Evolutionary conservation across 2,113 vertebrate genomes (phyloP).

Genomic region (Peromyscus californicus): DNA sequence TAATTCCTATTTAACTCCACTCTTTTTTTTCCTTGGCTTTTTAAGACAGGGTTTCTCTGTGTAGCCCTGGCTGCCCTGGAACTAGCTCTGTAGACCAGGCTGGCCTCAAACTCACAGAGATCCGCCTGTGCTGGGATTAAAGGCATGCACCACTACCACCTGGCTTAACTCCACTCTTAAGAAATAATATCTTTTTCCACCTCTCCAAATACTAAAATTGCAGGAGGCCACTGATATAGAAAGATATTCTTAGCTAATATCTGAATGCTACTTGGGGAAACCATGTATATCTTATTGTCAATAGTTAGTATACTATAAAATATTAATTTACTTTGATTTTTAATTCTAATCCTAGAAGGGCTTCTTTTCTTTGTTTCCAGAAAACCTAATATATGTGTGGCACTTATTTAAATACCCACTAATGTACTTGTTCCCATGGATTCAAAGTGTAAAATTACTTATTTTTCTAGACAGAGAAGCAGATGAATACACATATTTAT

Average conservation of each 20-base stretch:
- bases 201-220: constrained; percentile 62
- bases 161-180: neutral
- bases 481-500: constrained; percentile 53
- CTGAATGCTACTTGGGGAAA: constrained; percentile 50
- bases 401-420: constrained; percentile 57
- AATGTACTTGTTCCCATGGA: constrained; percentile 54
- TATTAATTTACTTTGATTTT: constrained; percentile 65
- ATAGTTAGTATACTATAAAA: constrained; percentile 14
- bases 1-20: constrained; percentile 30
- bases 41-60: too few relatives aligned
- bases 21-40: neutral
- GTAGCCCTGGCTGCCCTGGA: too few relatives aligned
- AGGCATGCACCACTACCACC: too few relatives aligned
- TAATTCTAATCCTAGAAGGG: constrained; percentile 36
- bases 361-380: constrained; percentile 10
- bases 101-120: too few relatives aligned
- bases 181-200: neutral
- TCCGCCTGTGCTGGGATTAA: too few relatives aligned
- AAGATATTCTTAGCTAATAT: constrained; percentile 46
- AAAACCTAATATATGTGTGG: constrained; percentile 20
- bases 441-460: constrained; percentile 63
- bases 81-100: too few relatives aligned
- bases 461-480: constrained; percentile 58
- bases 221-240: constrained; percentile 4
- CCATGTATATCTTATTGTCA: constrained; percentile 25